Base-by-base conservation (phyloP, 2,888 invertebrate genomes). In the Marronus borbonicus region DNA sequence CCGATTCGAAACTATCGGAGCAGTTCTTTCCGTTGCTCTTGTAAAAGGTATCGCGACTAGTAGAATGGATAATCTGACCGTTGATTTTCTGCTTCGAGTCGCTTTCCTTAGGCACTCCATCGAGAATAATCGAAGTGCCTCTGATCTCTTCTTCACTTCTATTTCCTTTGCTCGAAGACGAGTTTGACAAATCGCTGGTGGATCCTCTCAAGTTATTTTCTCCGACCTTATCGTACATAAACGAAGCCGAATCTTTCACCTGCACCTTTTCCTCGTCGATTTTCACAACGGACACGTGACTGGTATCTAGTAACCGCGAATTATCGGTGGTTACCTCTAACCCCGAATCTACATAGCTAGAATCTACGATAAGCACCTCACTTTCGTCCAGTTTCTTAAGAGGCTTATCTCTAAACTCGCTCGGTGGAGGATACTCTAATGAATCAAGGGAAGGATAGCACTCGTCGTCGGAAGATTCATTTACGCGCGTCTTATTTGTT, bases 261-360 rank as follows among this genome's bases (percentile, higher is more conserved):
- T 93, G 93, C 39, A 95, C 94, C 80, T 89, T 89, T 84, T 94
- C 94, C 84, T 94, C 94, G 72, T 96, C 97, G 17, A 97, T 96
- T 39, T 96, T 96, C 80, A 97, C 96, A 78, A 97, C 97, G 0
- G 97, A 97, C 77, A 97, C 96, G 89, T 97, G 97, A 86, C 96
- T 96, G 81, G 95, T 96, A 88, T 97, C 96, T 87, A 92, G 84
- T 36, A 89, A 83, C 65, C 86, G 83, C 28, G 90, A 89, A 81
- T 87, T 89, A 78, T 90, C 86, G 79, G 90, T 86, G 1, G 87
- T 86, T 39, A 92, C 91, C 82, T 92, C 92, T 17, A 93, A 91
- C 0, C 93, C 93, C 0, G 93, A 93, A 85, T 94, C 93, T 64
- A 91, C 92, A 74, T 93, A 93, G 10, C 95, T 94, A 83, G 94